phyloP scores from a whole-genome alignment of 2,888 invertebrate genomes.

The Cheilosia variabilis region DNA sequence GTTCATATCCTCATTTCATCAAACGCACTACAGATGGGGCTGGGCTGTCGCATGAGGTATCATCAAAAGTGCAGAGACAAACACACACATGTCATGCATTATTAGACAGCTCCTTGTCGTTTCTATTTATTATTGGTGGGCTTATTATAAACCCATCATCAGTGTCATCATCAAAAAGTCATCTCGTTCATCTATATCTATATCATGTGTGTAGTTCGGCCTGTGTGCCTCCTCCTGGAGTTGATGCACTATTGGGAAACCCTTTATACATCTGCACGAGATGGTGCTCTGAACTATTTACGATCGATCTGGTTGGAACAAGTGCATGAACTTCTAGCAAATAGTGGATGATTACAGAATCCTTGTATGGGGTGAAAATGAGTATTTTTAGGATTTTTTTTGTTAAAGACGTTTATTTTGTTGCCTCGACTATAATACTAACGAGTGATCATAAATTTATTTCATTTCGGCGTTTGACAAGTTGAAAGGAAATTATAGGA shows the following conservation, averaged over 20 bases:
- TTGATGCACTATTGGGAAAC: constrained; percentile 14
- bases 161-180: constrained; percentile 68
- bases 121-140: constrained; percentile 29
- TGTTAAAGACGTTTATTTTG: constrained; percentile 53
- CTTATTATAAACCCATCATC: constrained; percentile 74
- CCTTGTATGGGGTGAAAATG: constrained; percentile 74
- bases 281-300: constrained; percentile 61
- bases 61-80: constrained; percentile 29
- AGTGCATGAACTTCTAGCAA: constrained; percentile 74
- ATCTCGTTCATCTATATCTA: constrained; percentile 46
- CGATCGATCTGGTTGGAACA: constrained; percentile 70
- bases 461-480: constrained; percentile 69
- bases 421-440: constrained; percentile 49
- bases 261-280: constrained; percentile 40
- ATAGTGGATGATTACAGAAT: constrained; percentile 66
- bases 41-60: constrained; percentile 43
- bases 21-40: constrained; percentile 29
- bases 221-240: constrained; percentile 6
- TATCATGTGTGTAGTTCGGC: neutral
- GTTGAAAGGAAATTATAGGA: constrained; percentile 72
- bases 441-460: constrained; percentile 74
- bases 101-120: constrained; percentile 38
- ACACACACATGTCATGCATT: constrained; percentile 42
- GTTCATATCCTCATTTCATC: constrained; percentile 1
- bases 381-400: constrained; percentile 66